Evolutionary conservation across 1,140 invertebrate genomes (phyloP), one percentile per base, ranked within the genome.

Genomic region (Penaeus japonicus): DNA sequence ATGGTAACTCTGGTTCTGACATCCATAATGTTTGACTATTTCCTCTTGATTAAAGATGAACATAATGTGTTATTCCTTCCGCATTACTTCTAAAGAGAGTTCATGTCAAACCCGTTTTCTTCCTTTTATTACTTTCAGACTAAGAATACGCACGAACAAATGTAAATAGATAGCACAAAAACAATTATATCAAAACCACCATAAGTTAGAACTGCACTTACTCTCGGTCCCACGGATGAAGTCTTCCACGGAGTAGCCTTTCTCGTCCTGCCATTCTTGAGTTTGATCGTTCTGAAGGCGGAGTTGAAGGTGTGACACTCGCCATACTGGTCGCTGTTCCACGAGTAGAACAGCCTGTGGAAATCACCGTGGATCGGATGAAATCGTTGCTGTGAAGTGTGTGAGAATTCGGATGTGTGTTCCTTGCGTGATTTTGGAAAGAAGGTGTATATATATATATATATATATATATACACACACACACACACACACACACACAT

Each of bases 241-340:
- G 88, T 77, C 24, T 77, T 79, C 59, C 47, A 86, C 10, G 59
- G 62, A 24, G 17, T 79, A 4, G 53, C 39, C 4, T 87, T 3
- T 15, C 0, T 3, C 15, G 18, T 27, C 70, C 55, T 88, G 24
- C 55, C 62, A 7, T 53, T 73, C 7, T 4, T 10, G 39, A 27
- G 22, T 32, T 57, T 2, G 39, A 4, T 7, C 54, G 55, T 4
- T 2, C 32, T 53, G 79, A 32, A 39, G 53, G 57, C 47, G 62
- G 88, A 88, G 65, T 92, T 91, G 20, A 92, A 90, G 18, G 91
- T 91, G 83, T 89, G 92, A 85, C 91, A 92, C 81, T 91, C 91
- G 2, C 91, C 91, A n/a, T 78, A 88, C 35, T 87, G 55, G 39
- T 62, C 91, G 87, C 39, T 89, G 22, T 22, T 59, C 89, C 89